Conservation (phyloP, 2,888 invertebrate genomes). For the Nemotelus pantherinus region DNA sequence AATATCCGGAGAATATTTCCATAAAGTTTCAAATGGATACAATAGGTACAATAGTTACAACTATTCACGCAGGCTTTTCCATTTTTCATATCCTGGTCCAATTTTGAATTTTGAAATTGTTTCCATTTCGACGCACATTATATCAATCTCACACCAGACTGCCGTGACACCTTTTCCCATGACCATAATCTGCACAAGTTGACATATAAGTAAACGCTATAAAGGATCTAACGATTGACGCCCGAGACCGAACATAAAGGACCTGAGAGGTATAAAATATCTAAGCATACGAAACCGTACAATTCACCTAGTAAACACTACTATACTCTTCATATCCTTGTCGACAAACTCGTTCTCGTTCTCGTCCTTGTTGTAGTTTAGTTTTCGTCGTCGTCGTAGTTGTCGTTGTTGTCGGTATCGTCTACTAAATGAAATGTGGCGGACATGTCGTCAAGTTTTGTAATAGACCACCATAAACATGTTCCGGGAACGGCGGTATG, state of each 20-base stretch:
- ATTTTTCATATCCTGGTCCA: no score
- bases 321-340: slow-evolving; percentile 47
- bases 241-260: slow-evolving; percentile 21
- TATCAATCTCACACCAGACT: no score
- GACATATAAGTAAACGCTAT: slow-evolving; percentile 26
- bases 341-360: slow-evolving; percentile 1
- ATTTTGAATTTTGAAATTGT: no score
- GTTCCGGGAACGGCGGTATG: slow-evolving; percentile 20
- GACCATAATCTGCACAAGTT: slow-evolving; percentile 29
- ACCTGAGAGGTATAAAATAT: slow-evolving; percentile 44
- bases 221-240: slow-evolving; percentile 39
- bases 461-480: slow-evolving; percentile 50
- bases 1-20: no score
- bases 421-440: slow-evolving; percentile 51
- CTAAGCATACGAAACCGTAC: slow-evolving; percentile 33
- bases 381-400: slow-evolving; percentile 5
- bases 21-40: no score
- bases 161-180: neutral
- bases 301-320: slow-evolving; percentile 12
- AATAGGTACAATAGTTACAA: no score
- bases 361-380: neutral
- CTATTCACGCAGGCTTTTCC: no score
- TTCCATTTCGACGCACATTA: no score
- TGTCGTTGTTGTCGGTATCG: slow-evolving; percentile 39
- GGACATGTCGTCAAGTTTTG: slow-evolving; percentile 51